Evolutionary conservation across 1,140 invertebrate species (phyloP), one percentile per base, ranked within the genome.

Genomic region (Asobara japonica): DNA sequence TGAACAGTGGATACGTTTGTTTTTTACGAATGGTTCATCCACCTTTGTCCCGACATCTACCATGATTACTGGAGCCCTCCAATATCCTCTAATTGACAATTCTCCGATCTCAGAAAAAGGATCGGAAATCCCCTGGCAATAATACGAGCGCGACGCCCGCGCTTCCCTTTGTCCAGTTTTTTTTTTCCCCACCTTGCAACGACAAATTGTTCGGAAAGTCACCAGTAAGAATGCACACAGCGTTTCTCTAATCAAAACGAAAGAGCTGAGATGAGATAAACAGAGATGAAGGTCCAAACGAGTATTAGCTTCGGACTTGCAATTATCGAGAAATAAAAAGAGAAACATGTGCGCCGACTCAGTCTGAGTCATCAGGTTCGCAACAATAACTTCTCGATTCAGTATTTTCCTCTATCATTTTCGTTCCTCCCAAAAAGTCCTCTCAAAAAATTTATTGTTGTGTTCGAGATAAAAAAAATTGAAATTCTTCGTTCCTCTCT

Each of bases 171-270:
- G 48, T 61, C 22, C 33, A 38, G 1, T 70, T 41, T 67, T 45
- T 62, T 74, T 62, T 67, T 45, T 45, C 61, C 66, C 62, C 33
- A 31, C 41, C 22, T 41, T 67, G 5, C 22, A 67, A 16, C 45
- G 16, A n/a, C n/a, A n/a, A 60, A 60, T 60, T 60, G 56, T 29
- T 29, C 18, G 29, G 22, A 48, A 48, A 60, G 56, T 29, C 25
- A 5, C 11, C 1, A n/a, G 13, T 30, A 31, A 62, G 29, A 62
- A 62, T 30, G 29, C 25, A 62, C 18, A 8, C 13, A 16, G 29
- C 4, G n/a, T 62, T 62, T 62, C 60, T 62, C 29, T 62, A 62
- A 62, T 62, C 60, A 62, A 62, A 31, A 27, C 1, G 18, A 25
- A 29, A 18, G 29, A 16, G 16, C 13, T 13, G 10, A 60, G 36